phyloP scores from a whole-genome alignment of 2,113 vertebrate species.

The Nasalis larvatus region DNA sequence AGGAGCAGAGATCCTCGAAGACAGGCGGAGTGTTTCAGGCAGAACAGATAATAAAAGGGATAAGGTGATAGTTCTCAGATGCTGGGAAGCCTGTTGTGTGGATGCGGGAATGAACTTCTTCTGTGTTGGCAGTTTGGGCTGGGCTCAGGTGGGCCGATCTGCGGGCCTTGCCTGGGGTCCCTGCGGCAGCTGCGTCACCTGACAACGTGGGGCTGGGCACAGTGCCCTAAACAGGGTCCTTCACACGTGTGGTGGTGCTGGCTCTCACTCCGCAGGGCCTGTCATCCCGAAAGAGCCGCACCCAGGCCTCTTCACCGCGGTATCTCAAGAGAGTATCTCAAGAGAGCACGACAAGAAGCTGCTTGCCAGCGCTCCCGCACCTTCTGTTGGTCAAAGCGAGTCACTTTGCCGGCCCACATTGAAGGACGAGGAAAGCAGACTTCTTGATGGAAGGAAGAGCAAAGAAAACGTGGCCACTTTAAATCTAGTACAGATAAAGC shows the following conservation, averaged over 20 bases:
- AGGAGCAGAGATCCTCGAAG: neutral
- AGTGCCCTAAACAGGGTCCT: too few species aligned
- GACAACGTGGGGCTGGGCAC: neutral
- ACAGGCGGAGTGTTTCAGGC: neutral
- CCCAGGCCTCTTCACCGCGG: neutral
- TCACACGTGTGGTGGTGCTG: neutral
- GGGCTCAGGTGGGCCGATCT: neutral
- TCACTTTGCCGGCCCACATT: too few species aligned
- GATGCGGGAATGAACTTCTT: neutral
- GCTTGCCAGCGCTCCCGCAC: neutral
- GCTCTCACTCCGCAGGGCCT: fast-evolving
- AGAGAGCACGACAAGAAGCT: neutral
- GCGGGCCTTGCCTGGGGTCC: neutral
- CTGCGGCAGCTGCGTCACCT: too few species aligned
- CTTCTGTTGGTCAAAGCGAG: neutral
- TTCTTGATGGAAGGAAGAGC: neutral
- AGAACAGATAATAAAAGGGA: neutral
- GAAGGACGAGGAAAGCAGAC: neutral
- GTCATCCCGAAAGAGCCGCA: neutral
- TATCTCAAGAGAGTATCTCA: too few species aligned
- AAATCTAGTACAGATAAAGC: neutral
- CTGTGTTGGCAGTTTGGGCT: neutral
- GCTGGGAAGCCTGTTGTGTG: neutral
- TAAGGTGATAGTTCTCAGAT: neutral
- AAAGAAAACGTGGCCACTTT: neutral